Evolutionary conservation across 2,888 invertebrate species (phyloP), one percentile per base, ranked within the genome.

Genomic region (Boloria selene): DNA sequence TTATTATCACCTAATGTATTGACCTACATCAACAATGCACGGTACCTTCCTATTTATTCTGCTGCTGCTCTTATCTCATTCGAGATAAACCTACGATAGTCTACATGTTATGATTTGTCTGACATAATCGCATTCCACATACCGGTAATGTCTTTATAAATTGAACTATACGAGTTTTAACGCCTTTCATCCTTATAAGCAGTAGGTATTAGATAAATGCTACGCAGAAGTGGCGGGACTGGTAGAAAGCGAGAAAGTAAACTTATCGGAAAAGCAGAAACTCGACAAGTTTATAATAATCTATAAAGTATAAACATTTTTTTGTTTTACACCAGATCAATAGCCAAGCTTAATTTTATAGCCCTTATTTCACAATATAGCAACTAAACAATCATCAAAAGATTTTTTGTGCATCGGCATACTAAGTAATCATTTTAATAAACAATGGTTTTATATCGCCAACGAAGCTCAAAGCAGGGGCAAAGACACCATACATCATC

Each of bases 401-500:
- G 55, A 22, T 56, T 44, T 56, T 14, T 56, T 56, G 42, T 44
- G 0, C 44, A 22, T 44, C 44, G 53, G 49, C 52, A 47, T 47
- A 58, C 65, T 59, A 62, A 26, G 65, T 65, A 68, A 68, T 65
- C 68, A 61, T 52, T 62, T 63, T 38, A 42, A 55, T 50, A 75
- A 77, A 83, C 83, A 84, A 85, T 80, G 75, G 72, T 69, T 70
- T 67, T 67, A 70, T 70, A 61, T 67, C 71, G 65, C 64, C 64
- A 72, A 66, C 69, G 69, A 65, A 59, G 55, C n/a, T 44, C 65
- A 58, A 68, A 52, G 61, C 31, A 63, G 72, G 89, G 88, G 86
- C 90, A 89, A 88, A 90, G 88, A 87, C 88, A 83, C 79, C 49
- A 47, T 74, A 74, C 80, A 85, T 88, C 87, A 89, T 86, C 83